Evolutionary conservation across 2,113 vertebrate species (phyloP).

Genomic region (Forbesichthys papilliferus): DNA sequence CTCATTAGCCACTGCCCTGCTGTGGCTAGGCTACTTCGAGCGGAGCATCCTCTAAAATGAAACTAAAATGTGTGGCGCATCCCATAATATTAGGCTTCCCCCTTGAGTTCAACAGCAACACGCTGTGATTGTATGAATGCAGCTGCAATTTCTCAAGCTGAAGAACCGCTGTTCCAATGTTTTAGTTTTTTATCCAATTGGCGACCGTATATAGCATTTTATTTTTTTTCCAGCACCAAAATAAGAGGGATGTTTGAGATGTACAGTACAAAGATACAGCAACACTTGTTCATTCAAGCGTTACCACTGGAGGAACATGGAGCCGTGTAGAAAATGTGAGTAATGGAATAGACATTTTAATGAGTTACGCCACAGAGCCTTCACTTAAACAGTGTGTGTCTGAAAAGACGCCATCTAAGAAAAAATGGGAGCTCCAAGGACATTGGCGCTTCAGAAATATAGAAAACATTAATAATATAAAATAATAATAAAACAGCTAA

Average conservation of each 20-base stretch:
- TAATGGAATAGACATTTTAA: constrained; percentile 6
- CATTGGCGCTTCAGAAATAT: too few relatives aligned
- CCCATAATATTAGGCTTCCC: constrained; percentile 56
- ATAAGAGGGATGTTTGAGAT: not conserved
- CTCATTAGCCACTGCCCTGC: constrained; percentile 74
- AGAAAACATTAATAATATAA: too few relatives aligned
- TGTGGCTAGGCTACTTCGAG: constrained; percentile 54
- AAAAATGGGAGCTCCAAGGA: too few relatives aligned
- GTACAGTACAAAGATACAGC: too few relatives aligned
- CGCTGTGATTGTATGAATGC: constrained; percentile 40
- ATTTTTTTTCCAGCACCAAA: constrained; percentile 5
- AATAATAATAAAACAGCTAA: too few relatives aligned
- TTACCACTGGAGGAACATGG: constrained; percentile 21
- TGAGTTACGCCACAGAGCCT: constrained; percentile 20
- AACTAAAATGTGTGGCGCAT: constrained; percentile 49
- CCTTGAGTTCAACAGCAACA: constrained; percentile 28
- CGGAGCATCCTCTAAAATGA: constrained; percentile 54
- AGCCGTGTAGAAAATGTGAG: constrained; percentile 19
- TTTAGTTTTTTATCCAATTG: constrained; percentile 9
- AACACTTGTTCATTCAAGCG: constrained; percentile 24
- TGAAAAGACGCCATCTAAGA: not conserved
- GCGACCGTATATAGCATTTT: not conserved
- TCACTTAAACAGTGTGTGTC: constrained; percentile 24
- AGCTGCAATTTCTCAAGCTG: constrained; percentile 55
- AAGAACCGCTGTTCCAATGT: constrained; percentile 52